phyloP scores from a whole-genome alignment of 2,113 vertebrate species.

The Trochalopteron elliotii region DNA sequence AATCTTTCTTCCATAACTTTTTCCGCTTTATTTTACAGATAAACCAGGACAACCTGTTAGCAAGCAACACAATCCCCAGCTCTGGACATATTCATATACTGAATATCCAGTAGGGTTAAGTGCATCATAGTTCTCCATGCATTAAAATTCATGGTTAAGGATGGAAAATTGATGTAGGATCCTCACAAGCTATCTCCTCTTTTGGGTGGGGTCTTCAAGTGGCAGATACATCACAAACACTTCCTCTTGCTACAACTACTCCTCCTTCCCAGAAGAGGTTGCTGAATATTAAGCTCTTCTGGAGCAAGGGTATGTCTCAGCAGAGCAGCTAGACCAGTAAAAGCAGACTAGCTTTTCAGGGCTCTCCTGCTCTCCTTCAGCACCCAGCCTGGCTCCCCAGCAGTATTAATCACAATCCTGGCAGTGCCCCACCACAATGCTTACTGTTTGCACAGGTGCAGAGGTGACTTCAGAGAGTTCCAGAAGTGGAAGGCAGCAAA shows the following conservation, averaged over 20 bases:
- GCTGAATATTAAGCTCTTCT: neutral
- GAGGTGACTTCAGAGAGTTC: neutral
- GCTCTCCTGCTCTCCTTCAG: neutral
- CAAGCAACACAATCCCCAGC: neutral
- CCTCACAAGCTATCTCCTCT: neutral
- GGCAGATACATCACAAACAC: neutral
- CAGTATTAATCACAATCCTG: neutral
- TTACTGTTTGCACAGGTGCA: neutral
- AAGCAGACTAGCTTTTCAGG: neutral
- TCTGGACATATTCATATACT: neutral
- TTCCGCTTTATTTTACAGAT: neutral
- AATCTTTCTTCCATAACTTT: neutral
- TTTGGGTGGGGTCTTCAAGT: neutral
- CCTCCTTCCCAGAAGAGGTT: neutral
- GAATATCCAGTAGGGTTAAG: neutral
- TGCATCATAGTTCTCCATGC: neutral
- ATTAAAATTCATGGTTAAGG: neutral
- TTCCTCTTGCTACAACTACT: neutral
- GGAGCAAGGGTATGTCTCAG: accelerated
- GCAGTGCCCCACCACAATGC: neutral
- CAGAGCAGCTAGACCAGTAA: neutral
- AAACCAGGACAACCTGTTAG: neutral
- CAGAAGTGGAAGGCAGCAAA: neutral
- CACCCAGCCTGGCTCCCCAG: neutral
- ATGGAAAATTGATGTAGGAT: neutral